Percentiles rank a stretch among this genome's conserved stretches.
These are phyloP conservation scores for Rhabditoides inermis DNA, from an alignment of 2,888 invertebrate genomes.

Conservation along the genomic window DNA sequence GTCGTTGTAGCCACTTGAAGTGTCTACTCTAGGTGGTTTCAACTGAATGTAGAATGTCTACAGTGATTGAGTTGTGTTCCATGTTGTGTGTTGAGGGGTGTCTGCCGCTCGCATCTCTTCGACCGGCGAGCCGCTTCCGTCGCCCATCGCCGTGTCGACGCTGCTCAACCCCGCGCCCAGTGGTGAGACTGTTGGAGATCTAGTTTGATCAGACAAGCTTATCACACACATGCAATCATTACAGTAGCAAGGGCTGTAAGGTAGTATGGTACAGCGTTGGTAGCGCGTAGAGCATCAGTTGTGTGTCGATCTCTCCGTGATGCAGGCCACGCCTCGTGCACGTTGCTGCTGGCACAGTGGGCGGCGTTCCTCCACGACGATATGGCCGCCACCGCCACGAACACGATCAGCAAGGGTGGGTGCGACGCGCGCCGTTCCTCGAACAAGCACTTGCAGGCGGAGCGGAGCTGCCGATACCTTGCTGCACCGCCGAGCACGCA, in stretches of 20 bases:
- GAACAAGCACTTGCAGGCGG: too few relatives aligned
- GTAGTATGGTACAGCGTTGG: too few relatives aligned
- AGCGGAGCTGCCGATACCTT: too few relatives aligned
- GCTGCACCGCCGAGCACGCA: too few relatives aligned
- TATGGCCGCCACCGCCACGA: conserved; percentile 58
- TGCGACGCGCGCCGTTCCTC: too few relatives aligned
- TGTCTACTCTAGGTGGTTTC: background rate
- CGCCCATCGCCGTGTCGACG: conserved; percentile 19
- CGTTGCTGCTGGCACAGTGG: conserved; percentile 64
- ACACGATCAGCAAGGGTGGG: conserved; percentile 61
- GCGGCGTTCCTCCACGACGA: conserved; percentile 50
- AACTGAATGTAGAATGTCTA: background rate
- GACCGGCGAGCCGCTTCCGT: conserved; percentile 25
- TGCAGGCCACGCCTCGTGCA: conserved; percentile 59
- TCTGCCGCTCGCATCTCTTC: conserved; percentile 15
- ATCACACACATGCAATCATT: too few relatives aligned
- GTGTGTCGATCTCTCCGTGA: too few relatives aligned
- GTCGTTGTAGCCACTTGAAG: conserved; percentile 1
- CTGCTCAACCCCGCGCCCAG: conserved; percentile 28
- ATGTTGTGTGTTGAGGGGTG: conserved; percentile 16
- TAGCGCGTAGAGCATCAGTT: too few relatives aligned
- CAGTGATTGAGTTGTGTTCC: too few relatives aligned
- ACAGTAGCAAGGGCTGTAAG: too few relatives aligned
- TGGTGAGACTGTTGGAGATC: too few relatives aligned
- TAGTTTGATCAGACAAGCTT: too few relatives aligned